Percentiles rank a stretch among this genome's conserved stretches.
Evolutionary conservation across 2,888 invertebrate genomes (phyloP).

Genomic region (Sarcophaga caerulescens): DNA sequence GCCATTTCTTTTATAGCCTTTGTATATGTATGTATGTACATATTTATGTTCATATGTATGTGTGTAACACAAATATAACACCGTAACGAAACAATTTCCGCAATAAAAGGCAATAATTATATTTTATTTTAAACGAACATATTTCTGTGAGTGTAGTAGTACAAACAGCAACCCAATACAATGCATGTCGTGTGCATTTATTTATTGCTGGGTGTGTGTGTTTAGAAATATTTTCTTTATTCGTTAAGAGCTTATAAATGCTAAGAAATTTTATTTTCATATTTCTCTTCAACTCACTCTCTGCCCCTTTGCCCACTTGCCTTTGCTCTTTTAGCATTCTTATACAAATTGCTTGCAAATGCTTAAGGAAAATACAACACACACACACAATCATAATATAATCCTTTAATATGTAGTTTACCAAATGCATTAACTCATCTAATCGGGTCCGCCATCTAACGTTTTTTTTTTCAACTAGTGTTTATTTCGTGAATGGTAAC

Average conservation of each 20-base stretch:
- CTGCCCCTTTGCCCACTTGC: conserved; percentile 7
- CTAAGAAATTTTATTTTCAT: conserved; percentile 55
- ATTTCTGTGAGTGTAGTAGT: conserved; percentile 25
- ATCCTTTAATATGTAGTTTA: conserved; percentile 67
- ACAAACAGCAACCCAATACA: background rate
- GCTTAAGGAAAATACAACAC: too few relatives aligned
- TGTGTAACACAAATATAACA: too few relatives aligned
- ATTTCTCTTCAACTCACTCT: background rate
- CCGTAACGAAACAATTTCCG: too few relatives aligned
- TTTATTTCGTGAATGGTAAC: too few relatives aligned
- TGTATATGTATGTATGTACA: too few relatives aligned
- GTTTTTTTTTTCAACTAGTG: too few relatives aligned
- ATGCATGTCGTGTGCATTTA: background rate
- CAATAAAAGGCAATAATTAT: too few relatives aligned
- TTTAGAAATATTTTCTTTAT: conserved; percentile 47
- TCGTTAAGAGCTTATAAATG: conserved; percentile 63
- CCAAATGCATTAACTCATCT: conserved; percentile 65
- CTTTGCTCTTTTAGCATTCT: background rate
- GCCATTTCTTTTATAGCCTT: too few relatives aligned
- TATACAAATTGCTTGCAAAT: conserved; percentile 29
- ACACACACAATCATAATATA: conserved; percentile 48
- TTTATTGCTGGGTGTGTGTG: background rate
- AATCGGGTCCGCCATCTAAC: too few relatives aligned
- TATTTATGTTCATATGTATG: too few relatives aligned
- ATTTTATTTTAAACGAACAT: too few relatives aligned